These are phyloP conservation scores for Willisornis vidua DNA, from an alignment of 2,113 vertebrate species.

Conservation along the genomic window DNA sequence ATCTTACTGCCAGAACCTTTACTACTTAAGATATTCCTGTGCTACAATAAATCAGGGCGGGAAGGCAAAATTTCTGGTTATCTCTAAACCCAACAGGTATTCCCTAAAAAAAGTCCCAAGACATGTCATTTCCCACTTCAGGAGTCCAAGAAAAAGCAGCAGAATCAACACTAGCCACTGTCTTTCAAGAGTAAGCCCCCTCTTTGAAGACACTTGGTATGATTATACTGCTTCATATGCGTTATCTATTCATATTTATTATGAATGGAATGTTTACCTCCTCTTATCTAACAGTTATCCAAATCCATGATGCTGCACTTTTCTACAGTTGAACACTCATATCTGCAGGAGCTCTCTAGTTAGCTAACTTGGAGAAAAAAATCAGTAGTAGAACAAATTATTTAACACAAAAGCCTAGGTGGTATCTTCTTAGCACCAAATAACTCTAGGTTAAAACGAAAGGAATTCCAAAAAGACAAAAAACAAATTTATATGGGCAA, in stretches of 20 bases:
- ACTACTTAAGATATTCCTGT: neutral
- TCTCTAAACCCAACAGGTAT: neutral
- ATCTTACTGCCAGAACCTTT: neutral
- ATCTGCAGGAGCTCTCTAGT: neutral
- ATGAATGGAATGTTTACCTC: neutral
- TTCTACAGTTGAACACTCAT: neutral
- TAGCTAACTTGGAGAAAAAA: neutral
- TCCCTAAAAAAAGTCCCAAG: neutral
- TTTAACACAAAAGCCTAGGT: neutral
- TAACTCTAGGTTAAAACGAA: neutral
- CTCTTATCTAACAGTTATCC: neutral
- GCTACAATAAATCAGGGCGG: neutral
- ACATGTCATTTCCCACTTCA: neutral
- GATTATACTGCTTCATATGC: neutral
- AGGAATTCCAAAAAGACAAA: neutral
- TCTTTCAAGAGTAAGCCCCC: neutral
- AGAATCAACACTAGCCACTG: neutral
- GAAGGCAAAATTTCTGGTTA: neutral
- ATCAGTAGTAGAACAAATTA: neutral
- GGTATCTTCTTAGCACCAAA: neutral
- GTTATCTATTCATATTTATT: neutral
- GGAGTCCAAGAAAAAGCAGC: neutral
- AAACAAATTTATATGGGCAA: neutral
- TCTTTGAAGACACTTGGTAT: neutral
- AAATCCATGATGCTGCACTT: neutral